A percentile compares a stretch with the other conserved stretches of the same genome.
These are phyloP conservation scores for Ophiothrix spiculata DNA, from an alignment of 35 echinoderm and acorn worm species.

Conservation along the genomic window DNA sequence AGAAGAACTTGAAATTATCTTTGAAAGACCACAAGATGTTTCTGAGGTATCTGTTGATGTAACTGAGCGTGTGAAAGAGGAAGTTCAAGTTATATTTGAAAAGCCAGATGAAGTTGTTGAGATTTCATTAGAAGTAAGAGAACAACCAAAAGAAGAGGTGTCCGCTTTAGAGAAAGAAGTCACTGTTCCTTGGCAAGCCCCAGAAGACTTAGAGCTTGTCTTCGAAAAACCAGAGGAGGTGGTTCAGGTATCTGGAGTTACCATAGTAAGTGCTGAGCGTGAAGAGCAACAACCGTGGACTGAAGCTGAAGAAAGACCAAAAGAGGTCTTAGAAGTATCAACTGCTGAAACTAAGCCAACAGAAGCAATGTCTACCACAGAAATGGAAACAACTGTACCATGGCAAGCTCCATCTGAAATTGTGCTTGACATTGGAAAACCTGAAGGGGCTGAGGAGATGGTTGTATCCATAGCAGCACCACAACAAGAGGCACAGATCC, in stretches of 20 bases:
- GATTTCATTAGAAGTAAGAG: neutral
- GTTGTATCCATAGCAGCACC: conserved; percentile 1
- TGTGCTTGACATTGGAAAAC: conserved; percentile 7
- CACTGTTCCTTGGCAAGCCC: neutral
- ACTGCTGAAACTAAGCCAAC: neutral
- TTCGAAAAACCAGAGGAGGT: neutral
- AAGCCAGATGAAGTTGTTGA: neutral
- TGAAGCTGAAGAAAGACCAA: conserved; percentile 17
- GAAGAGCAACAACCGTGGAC: conserved; percentile 35
- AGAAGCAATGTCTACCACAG: neutral
- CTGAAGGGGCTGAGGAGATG: conserved; percentile 16
- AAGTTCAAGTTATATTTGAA: neutral
- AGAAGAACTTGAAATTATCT: no score
- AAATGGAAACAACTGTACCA: neutral
- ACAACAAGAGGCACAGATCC: conserved; percentile 15
- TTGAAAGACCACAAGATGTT: no score
- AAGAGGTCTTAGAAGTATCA: neutral
- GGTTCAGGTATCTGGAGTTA: neutral
- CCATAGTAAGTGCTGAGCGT: conserved; percentile 17
- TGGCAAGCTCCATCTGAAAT: neutral
- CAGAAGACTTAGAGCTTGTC: neutral
- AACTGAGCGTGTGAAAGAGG: neutral
- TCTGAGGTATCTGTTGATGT: conserved; percentile 22
- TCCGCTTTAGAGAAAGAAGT: neutral
- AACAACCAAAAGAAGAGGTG: neutral